Evolutionary conservation across 2,113 vertebrate genomes (phyloP).

Genomic region (Poeciliopsis turrubarensis): DNA sequence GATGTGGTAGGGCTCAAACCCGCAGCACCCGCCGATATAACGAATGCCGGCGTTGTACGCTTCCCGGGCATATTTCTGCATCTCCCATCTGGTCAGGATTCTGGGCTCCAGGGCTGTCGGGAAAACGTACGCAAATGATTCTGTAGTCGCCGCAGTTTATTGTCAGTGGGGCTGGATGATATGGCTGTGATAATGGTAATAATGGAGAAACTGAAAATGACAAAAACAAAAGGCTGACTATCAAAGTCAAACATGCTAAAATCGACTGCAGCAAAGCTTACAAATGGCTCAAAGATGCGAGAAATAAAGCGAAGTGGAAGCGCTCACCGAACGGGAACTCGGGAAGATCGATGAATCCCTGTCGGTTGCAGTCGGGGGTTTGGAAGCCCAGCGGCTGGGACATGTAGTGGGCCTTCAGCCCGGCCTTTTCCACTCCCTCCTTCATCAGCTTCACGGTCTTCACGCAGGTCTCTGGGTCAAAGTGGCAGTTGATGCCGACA

Average conservation of each 20-base stretch:
- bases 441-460: conserved; percentile 94
- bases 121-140: too few relatives aligned
- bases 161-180: too few relatives aligned
- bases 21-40: conserved; percentile 94
- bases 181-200: too few relatives aligned
- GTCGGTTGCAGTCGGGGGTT: conserved; percentile 92
- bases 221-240: too few relatives aligned
- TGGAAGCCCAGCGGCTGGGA: conserved; percentile 92
- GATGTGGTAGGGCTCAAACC: conserved; percentile 94
- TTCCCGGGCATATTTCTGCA: conserved; percentile 92
- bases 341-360: conserved; percentile 95
- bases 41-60: conserved; percentile 89
- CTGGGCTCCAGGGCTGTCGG: conserved; percentile 90
- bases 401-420: conserved; percentile 92
- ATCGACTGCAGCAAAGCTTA: too few relatives aligned
- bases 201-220: too few relatives aligned
- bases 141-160: neutral
- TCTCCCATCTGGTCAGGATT: conserved; percentile 91
- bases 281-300: neutral
- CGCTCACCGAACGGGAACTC: conserved; percentile 94
- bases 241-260: too few relatives aligned
- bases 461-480: conserved; percentile 88
- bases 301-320: neutral
- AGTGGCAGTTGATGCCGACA: conserved; percentile 94
- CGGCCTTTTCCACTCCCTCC: conserved; percentile 87